Conservation (phyloP, 2,113 vertebrate species). For the Chaenogobius annularis region DNA sequence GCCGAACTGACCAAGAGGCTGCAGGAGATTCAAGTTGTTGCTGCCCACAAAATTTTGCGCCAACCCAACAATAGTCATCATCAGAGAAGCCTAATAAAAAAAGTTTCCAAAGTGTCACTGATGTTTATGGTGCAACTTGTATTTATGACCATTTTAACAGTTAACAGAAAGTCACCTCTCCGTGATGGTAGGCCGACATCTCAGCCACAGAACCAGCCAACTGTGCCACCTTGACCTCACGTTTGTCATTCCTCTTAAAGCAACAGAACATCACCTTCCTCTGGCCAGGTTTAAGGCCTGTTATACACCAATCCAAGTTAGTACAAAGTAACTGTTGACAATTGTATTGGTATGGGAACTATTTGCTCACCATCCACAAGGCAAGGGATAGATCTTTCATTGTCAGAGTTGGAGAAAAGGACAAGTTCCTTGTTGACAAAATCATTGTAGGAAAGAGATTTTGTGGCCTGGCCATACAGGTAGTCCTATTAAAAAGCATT, state of each 20-base stretch:
- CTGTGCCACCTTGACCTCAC: conserved; percentile 97
- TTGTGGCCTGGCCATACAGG: conserved; percentile 87
- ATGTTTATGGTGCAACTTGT: not conserved
- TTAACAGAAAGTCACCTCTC: conserved; percentile 82
- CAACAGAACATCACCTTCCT: conserved; percentile 95
- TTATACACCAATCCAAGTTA: not conserved
- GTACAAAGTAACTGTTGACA: not conserved
- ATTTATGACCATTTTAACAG: not conserved
- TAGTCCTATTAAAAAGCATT: conserved; percentile 81
- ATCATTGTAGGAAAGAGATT: conserved; percentile 88
- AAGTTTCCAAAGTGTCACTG: not conserved
- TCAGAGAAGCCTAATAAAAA: conserved; percentile 82
- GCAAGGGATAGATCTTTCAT: conserved; percentile 95
- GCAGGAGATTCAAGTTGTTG: conserved; percentile 95
- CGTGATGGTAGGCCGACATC: conserved; percentile 98
- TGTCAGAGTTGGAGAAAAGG: conserved; percentile 96
- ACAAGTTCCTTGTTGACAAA: conserved; percentile 98
- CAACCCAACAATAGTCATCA: conserved; percentile 96
- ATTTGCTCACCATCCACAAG: conserved; percentile 88
- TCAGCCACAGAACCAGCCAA: conserved; percentile 96
- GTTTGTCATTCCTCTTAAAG: conserved; percentile 94
- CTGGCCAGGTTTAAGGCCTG: conserved; percentile 96
- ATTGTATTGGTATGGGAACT: not conserved
- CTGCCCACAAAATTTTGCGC: conserved; percentile 98
- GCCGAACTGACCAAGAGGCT: conserved; percentile 96